Base-by-base conservation (phyloP, 2,888 invertebrate species). In the Corbicula japonica region DNA sequence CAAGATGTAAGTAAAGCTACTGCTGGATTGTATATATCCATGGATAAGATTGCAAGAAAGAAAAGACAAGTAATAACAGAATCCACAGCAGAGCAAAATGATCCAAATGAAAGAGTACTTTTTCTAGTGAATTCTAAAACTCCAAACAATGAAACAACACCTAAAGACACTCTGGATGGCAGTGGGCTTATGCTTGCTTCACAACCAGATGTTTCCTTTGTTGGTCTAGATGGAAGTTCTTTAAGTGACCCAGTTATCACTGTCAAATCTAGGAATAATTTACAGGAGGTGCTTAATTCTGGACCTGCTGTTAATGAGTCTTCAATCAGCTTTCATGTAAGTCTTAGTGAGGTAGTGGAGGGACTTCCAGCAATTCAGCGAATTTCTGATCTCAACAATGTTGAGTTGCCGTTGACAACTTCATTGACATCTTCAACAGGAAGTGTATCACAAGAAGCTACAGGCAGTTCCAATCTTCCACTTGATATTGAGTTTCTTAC, bases 311-410 rank as follows among this genome's bases (percentile, higher is more conserved):
- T n/a, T n/a, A n/a, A n/a, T n/a, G n/a, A n/a, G n/a, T n/a, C n/a
- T n/a, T n/a, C n/a, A n/a, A n/a, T n/a, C n/a, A 54, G 32, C 23
- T n/a, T 50, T 8, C 15, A 21, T 2, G 38, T 34, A 6, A 48
- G 8, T 28, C 41, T 71, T 28, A 61, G 61, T 38, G 71, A 72
- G 56, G 71, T 44, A n/a, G 30, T 35, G 6, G 58, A 60, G 21
- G 48, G 58, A 18, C 65, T 46, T 23, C 48, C 73, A 18, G 65
- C 73, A 10, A 66, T 74, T 48, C 73, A 74, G 38, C 60, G 48
- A n/a, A 74, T 74, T n/a, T 34, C 35, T 21, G 65, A 74, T 41
- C 60, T 74, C 1, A 60, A 65, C 23, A 52, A 21, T 10, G 60
- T 74, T 21, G 66, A 66, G n/a, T 28, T 73, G n/a, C 21, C 41